Conservation (phyloP, 2,888 invertebrate genomes). For the Caenorhabditis becei region DNA sequence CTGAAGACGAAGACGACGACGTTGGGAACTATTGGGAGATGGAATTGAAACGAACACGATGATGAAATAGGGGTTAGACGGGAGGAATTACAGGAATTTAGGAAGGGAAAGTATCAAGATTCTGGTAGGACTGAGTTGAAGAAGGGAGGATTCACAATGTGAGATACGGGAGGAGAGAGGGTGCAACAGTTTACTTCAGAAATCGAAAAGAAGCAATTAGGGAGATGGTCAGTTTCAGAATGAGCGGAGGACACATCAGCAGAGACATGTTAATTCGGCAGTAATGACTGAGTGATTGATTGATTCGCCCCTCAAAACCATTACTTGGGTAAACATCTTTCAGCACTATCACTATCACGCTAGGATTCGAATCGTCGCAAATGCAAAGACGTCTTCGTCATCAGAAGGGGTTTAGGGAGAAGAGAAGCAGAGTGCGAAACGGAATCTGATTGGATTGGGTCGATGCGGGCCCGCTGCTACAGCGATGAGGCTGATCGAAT, state of each 20-base stretch:
- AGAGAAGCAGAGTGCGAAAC: conserved; percentile 48
- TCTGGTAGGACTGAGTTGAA: too few species aligned
- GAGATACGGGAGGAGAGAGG: conserved; percentile 1
- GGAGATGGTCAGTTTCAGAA: conserved; percentile 10
- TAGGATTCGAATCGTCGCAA: conserved; percentile 12
- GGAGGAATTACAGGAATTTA: conserved; percentile 9
- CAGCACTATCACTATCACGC: conserved; percentile 7
- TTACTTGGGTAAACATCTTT: conserved; percentile 25
- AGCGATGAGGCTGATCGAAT: conserved; percentile 44
- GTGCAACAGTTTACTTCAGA: neutral
- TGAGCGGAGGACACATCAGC: neutral
- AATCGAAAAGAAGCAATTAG: neutral
- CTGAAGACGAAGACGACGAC: conserved; percentile 14
- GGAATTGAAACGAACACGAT: conserved; percentile 23
- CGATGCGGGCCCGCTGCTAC: conserved; percentile 13
- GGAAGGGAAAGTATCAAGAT: neutral
- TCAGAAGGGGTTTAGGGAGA: neutral
- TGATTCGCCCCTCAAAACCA: conserved; percentile 30
- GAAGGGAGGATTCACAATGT: neutral
- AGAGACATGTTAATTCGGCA: conserved; percentile 23
- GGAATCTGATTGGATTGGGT: conserved; percentile 52
- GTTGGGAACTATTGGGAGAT: conserved; percentile 13
- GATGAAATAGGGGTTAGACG: conserved; percentile 1
- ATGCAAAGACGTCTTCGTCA: conserved; percentile 14
- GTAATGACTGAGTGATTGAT: conserved; percentile 37